Evolutionary conservation across 2,888 invertebrate genomes (phyloP), one percentile per base, ranked within the genome.

Genomic region (Campopleginae sp.): DNA sequence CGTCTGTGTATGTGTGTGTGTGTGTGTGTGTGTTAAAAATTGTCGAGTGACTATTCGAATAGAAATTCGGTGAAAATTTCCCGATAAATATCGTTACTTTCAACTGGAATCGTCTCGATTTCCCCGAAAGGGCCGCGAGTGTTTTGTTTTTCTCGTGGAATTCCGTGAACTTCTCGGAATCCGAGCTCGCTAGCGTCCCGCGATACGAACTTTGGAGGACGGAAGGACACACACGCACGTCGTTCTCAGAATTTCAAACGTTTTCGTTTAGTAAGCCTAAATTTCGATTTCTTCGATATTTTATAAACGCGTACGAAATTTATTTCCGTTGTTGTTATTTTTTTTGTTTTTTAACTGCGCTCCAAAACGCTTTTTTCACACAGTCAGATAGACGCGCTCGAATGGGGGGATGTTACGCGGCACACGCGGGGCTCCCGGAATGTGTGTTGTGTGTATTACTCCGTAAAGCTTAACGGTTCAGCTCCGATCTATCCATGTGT

Each of bases 391-490:
- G 66, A 68, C 46, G 44, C 17, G 46, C 23, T 19, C 8, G 27
- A 27, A 61, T 10, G 65, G 23, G 38, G 51, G 76, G 66, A 76
- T 48, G 31, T 66, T 77, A 31, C 66, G 63, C 65, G 51, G 31
- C 27, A 65, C 63, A 65, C 65, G 65, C 63, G 48, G 76, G 51
- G 12, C 44, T 48, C 51, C 51, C 48, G 76, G 33, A 77, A 66
- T 77, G 65, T 33, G 65, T 38, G 75, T 61, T 51, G 51, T 44
- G 61, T 63, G 46, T 75, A 46, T 65, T 23, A 72, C 23, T 74
- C 72, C 72, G 72, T 38, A 23, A 58, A 58, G 38, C 38, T 76
- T 19, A 33, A 58, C 76, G 63, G 65, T 65, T 42, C 12, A 38
- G 48, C 46, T 46, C 63, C n/a, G 51, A 51, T 51, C 19, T 44